phyloP scores from a whole-genome alignment of 2,113 vertebrate species.

The Potamarius usumacintae region DNA sequence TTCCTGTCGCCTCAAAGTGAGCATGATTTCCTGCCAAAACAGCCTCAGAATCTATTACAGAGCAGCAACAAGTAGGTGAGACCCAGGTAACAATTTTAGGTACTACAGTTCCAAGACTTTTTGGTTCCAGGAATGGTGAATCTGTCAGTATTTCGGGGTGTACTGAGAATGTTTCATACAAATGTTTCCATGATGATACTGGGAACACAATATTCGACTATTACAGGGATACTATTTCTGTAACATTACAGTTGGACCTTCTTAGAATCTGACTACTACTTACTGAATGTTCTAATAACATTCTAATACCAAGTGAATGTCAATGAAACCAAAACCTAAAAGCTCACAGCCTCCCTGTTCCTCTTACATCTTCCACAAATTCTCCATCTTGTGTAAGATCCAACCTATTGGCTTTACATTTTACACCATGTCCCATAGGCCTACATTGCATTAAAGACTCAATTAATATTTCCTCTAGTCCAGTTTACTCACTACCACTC shows the following conservation, averaged over 20 bases:
- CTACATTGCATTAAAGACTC: conserved; percentile 66
- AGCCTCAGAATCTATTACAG: conserved; percentile 8
- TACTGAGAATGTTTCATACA: not conserved
- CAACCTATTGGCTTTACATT: conserved; percentile 59
- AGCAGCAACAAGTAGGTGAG: conserved; percentile 13
- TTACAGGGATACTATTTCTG: not conserved
- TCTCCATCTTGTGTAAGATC: conserved; percentile 20
- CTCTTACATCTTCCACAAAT: conserved; percentile 1
- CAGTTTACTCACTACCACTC: conserved; percentile 65
- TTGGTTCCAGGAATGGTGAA: not conserved
- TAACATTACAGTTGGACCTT: not conserved
- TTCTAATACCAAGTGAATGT: not conserved
- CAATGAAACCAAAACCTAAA: not conserved
- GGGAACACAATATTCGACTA: not conserved
- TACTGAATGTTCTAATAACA: not conserved
- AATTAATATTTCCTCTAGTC: conserved; percentile 68
- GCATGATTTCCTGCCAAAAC: conserved; percentile 23
- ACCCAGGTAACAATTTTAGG: conserved; percentile 4
- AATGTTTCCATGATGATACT: not conserved
- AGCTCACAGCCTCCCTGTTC: not conserved
- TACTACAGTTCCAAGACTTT: not conserved
- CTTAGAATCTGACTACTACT: not conserved
- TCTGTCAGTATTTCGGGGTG: not conserved
- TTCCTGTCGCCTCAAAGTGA: not conserved
- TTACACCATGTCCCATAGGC: conserved; percentile 71